Evolutionary conservation across 2,113 vertebrate species (phyloP).

Genomic region (Sialia sialis): DNA sequence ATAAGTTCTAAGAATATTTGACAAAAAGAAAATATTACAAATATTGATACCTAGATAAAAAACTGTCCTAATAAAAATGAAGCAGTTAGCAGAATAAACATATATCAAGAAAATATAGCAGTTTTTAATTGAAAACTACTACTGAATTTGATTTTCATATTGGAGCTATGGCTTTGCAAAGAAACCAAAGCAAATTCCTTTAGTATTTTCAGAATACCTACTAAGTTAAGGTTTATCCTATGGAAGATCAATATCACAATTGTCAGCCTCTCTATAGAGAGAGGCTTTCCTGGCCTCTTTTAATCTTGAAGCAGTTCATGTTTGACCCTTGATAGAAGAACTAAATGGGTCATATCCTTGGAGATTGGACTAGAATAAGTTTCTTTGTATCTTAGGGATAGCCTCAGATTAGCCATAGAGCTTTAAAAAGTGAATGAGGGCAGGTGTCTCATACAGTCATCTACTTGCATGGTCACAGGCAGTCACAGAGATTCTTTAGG

Average conservation of each 20-base stretch:
- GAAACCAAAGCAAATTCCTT: not conserved
- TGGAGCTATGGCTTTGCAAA: not conserved
- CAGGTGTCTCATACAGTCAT: not conserved
- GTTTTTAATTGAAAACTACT: not conserved
- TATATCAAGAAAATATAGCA: not conserved
- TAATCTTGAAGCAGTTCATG: not conserved
- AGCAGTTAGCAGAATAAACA: not conserved
- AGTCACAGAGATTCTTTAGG: not conserved
- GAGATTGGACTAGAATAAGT: not conserved
- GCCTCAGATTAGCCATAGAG: not conserved
- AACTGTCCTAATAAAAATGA: not conserved
- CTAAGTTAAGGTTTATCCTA: not conserved
- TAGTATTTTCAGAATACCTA: not conserved
- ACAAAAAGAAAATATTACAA: not conserved
- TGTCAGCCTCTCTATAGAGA: not conserved
- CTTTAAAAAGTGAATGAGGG: not conserved
- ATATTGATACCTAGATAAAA: not conserved
- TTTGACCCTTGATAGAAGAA: not conserved
- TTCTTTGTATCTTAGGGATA: not conserved
- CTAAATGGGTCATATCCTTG: not conserved
- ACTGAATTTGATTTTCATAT: not conserved
- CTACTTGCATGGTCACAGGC: not conserved
- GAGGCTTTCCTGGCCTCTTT: not conserved
- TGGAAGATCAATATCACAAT: not conserved
- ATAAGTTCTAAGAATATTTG: not conserved